Conservation (phyloP, 2,888 invertebrate species). For the Andrena bicolor region DNA sequence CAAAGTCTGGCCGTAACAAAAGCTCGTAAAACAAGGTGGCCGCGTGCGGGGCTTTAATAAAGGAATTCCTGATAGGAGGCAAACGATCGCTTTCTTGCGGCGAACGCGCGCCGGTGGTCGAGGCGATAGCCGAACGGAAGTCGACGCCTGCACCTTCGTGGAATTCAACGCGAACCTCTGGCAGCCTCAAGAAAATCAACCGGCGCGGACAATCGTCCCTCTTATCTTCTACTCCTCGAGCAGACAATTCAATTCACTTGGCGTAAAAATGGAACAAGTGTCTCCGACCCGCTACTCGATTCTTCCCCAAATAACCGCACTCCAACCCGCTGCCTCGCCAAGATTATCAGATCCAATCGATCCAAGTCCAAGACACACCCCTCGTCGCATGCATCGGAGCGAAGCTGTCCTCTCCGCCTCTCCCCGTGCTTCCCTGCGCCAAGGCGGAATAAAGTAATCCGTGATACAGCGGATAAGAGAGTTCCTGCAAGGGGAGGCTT, state of each 20-base stretch:
- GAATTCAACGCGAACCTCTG: no score
- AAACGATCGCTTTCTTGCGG: constrained; percentile 18
- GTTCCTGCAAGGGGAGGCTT: not conserved
- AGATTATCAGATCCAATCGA: no score
- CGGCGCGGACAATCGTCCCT: no score
- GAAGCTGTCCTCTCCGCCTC: constrained; percentile 3
- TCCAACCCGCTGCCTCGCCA: no score
- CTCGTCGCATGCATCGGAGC: not conserved
- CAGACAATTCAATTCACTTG: no score
- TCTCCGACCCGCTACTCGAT: no score
- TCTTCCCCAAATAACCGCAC: no score
- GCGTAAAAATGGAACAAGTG: no score
- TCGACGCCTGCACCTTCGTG: not conserved
- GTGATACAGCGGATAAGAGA: constrained; percentile 23
- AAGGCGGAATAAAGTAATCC: constrained; percentile 21
- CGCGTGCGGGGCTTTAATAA: constrained; percentile 20
- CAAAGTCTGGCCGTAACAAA: constrained; percentile 17
- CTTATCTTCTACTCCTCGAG: no score
- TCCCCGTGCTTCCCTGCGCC: not conserved
- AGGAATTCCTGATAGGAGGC: constrained; percentile 27
- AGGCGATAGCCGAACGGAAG: not conserved
- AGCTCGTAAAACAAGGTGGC: constrained; percentile 18
- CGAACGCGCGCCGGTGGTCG: not conserved
- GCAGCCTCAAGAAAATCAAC: no score
- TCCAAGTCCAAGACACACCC: no score